These are phyloP conservation scores for Gobio gobio DNA, from an alignment of 2,113 vertebrate genomes.

Conservation along the genomic window DNA sequence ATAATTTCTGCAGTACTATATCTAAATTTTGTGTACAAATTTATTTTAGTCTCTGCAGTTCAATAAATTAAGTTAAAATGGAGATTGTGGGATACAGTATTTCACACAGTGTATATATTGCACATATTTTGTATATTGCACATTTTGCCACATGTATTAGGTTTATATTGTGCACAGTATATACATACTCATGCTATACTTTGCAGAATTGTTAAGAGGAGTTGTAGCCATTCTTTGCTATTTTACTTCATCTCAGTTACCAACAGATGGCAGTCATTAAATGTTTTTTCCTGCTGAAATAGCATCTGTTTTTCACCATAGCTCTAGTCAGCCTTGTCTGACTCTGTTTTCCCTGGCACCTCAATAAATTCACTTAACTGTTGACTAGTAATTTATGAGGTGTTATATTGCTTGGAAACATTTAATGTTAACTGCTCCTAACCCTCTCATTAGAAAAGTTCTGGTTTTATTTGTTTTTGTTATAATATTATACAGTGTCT, in stretches of 20 bases:
- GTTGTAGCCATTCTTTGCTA: not conserved
- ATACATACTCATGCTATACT: not conserved
- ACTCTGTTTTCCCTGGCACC: not conserved
- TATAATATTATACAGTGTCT: no score
- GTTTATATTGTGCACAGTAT: not conserved
- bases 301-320: not conserved
- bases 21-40: no score
- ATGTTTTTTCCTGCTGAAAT: slow-evolving; percentile 22
- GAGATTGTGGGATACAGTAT: not conserved
- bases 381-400: not conserved
- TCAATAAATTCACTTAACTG: not conserved
- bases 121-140: not conserved
- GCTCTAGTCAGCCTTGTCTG: not conserved
- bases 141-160: not conserved
- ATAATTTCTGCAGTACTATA: no score
- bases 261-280: slow-evolving; percentile 47
- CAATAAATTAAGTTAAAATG: no score
- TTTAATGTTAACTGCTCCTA: not conserved
- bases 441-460: not conserved
- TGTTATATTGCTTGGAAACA: not conserved
- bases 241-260: not conserved
- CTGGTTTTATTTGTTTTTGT: not conserved
- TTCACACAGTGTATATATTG: no score
- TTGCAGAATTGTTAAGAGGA: not conserved
- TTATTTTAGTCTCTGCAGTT: no score